Conservation (phyloP, 2,888 invertebrate species). For the Hirtodrosophila histrioides region DNA sequence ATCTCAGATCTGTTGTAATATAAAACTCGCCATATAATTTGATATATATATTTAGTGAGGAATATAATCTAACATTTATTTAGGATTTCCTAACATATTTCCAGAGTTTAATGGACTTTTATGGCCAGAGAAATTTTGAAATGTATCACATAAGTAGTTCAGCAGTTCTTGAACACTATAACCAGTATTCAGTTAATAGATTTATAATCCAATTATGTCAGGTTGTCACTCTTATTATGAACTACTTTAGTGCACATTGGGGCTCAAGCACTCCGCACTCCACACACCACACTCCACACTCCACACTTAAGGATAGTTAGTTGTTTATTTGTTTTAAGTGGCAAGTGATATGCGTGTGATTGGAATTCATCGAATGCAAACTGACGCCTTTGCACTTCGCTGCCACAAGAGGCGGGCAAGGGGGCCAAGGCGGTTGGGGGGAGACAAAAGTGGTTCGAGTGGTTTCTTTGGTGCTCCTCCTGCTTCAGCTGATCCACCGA, state of each 20-base stretch:
- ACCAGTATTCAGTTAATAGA: not conserved
- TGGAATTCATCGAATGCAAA: slow-evolving; percentile 73
- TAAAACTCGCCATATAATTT: too few relatives aligned
- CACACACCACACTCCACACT: too few relatives aligned
- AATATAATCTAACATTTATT: too few relatives aligned
- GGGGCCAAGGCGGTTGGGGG: not conserved
- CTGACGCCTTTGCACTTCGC: slow-evolving; percentile 75
- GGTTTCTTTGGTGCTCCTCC: slow-evolving; percentile 27
- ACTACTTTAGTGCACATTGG: not conserved
- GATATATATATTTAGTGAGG: too few relatives aligned
- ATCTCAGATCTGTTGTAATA: too few relatives aligned
- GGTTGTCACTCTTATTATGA: not conserved
- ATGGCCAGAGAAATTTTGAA: too few relatives aligned
- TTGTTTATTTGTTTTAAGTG: slow-evolving; percentile 46
- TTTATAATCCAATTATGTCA: slow-evolving; percentile 18
- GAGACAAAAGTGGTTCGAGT: slow-evolving; percentile 54
- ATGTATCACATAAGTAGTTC: too few relatives aligned
- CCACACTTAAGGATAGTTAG: slow-evolving; percentile 24
- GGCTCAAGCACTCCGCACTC: slow-evolving; percentile 1
- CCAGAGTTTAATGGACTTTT: too few relatives aligned
- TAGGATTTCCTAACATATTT: too few relatives aligned
- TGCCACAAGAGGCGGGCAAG: slow-evolving; percentile 36
- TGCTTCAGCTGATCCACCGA: slow-evolving; percentile 50
- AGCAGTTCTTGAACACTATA: too few relatives aligned
- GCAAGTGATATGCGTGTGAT: slow-evolving; percentile 76